Conservation (phyloP, 35 echinoderm and acorn worm genomes). For the Hemicentrotus pulcherrimus region DNA sequence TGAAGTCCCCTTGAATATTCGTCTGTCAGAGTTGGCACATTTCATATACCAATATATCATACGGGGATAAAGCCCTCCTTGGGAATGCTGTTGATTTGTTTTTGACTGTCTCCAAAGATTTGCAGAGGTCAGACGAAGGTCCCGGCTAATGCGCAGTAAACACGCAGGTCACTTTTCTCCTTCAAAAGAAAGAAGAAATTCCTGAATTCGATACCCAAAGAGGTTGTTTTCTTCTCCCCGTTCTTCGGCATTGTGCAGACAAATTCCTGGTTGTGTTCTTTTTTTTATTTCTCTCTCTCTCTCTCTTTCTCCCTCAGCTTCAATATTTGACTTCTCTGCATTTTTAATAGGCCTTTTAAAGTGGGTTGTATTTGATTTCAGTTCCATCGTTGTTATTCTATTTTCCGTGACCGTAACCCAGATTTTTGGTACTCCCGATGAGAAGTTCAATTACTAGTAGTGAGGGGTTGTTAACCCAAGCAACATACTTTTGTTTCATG, state of each 20-base stretch:
- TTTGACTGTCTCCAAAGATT: constrained; percentile 44
- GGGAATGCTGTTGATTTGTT: constrained; percentile 48
- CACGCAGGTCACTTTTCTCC: constrained; percentile 37
- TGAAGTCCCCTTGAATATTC: constrained; percentile 20
- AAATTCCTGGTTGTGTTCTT: not conserved
- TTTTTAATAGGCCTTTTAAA: constrained; percentile 34
- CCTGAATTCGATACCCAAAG: constrained; percentile 28
- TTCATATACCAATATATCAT: constrained; percentile 33
- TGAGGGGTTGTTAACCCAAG: constrained; percentile 1
- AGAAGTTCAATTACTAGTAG: constrained; percentile 23
- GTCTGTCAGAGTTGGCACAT: not conserved
- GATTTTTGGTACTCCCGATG: not conserved
- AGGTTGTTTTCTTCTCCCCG: not conserved
- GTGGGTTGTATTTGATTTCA: not conserved
- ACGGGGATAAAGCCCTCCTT: not conserved
- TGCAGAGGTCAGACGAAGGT: constrained; percentile 39
- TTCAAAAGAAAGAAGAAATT: not conserved
- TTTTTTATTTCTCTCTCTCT: not conserved
- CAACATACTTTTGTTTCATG: not conserved
- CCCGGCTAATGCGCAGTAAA: constrained; percentile 22
- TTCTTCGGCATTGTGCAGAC: not conserved
- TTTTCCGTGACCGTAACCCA: constrained; percentile 24
- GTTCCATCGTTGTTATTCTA: not conserved
- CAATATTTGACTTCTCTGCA: not conserved
- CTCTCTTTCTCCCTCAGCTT: not conserved